Evolutionary conservation across 2,888 invertebrate species (phyloP).

Genomic region (Boloria euphrosyne): DNA sequence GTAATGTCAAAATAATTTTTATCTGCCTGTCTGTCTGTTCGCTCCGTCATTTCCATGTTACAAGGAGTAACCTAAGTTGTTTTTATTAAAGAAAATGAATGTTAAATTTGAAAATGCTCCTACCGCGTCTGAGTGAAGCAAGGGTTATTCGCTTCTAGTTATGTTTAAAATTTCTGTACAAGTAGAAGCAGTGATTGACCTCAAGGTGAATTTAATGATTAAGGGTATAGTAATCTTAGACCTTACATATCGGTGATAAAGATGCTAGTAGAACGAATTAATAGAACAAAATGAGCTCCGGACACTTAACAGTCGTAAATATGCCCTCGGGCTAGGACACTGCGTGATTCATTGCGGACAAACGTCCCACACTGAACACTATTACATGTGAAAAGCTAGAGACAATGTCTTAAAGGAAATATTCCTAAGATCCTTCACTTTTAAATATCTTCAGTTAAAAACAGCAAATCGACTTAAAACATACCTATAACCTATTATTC

Average conservation of each 20-base stretch:
- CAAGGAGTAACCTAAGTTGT: too few relatives aligned
- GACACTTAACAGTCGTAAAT: conserved; percentile 62
- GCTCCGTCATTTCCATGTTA: too few relatives aligned
- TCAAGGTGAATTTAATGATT: conserved; percentile 20
- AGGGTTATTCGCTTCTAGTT: too few relatives aligned
- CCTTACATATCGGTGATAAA: conserved; percentile 50
- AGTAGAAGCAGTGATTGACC: conserved; percentile 4
- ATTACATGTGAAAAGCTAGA: conserved; percentile 47
- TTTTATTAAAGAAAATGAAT: too few relatives aligned
- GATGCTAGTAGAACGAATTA: conserved; percentile 47
- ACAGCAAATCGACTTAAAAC: too few relatives aligned
- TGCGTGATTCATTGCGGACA: conserved; percentile 67
- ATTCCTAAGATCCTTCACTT: conserved; percentile 1
- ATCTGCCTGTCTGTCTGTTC: too few relatives aligned
- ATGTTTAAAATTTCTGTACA: too few relatives aligned
- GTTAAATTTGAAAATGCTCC: too few relatives aligned
- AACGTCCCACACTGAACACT: conserved; percentile 62
- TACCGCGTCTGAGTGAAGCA: too few relatives aligned
- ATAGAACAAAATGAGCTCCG: conserved; percentile 6
- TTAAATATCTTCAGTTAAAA: too few relatives aligned
- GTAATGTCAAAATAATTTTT: too few relatives aligned
- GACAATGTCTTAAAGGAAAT: conserved; percentile 16
- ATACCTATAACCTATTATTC: too few relatives aligned
- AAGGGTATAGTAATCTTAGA: conserved; percentile 39
- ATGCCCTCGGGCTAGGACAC: conserved; percentile 68